Base-by-base conservation (phyloP, 30 jellyfish, hydroid and myxozoan species). In the Pseudorhiza aurosa region DNA sequence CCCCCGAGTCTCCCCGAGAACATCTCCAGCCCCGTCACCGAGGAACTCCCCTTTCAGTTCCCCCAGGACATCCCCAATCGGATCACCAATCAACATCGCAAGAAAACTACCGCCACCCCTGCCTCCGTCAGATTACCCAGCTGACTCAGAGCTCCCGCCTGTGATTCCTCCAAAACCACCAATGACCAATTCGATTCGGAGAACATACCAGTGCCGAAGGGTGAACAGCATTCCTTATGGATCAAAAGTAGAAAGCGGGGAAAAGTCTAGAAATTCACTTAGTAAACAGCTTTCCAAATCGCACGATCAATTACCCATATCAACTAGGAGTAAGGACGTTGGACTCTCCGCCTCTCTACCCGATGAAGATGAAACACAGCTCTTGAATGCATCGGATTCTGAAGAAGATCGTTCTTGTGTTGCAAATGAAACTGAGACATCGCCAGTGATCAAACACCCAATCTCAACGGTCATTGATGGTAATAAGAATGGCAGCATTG, bases 11-110 rank as follows among this genome's bases (percentile, higher is more conserved):
- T 85, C 96, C 9, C 98, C 98, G 15, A 51, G 81, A 25, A 8
- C 81, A 5, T 78, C 98, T 25, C 98, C 98, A 37, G 76, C 77
- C 4, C 63, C 82, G 12, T 91, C 98, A 0, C 98, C 98, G 15
- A 81, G 82, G 43, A 49, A 68, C 30, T 70, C 95, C 49, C 95
- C 96, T 8, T 63, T 82, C 75, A 42, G 77, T 27, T 85, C 96
- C 17, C 93, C 98, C 12, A 85, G 59, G 75, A 63, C 91, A 12
- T 89, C 97, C 27, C 97, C 92, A 1, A 64, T 68, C 19, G 81
- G 82, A 1, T 72, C 89, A 21, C 96, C 97, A 19, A 28, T 43
- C 21, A 26, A 24, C 30, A 40, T 27, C 8, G 22, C 83, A 11
- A 67, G 85, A 31, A 71, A 67, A 24, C 43, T 69, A 7, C 96